Evolutionary conservation across 2,888 invertebrate genomes (phyloP).

Genomic region (Prenolepis imparis): DNA sequence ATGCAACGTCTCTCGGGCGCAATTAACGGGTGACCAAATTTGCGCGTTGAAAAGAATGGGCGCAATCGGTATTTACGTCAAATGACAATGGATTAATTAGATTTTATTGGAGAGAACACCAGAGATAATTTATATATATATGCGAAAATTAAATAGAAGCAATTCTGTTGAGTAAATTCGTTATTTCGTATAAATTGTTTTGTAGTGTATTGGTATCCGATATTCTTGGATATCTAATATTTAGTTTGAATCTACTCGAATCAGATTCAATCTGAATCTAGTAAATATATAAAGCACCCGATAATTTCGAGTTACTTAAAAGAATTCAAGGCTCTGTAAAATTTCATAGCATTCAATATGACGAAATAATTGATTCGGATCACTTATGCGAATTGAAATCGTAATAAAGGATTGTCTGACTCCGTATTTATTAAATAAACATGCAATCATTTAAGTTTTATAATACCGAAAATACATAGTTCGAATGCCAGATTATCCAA

Average conservation of each 20-base stretch:
- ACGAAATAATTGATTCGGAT: neutral
- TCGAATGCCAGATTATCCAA: neutral
- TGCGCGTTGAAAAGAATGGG: slow-evolving; percentile 5
- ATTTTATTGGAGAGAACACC: neutral
- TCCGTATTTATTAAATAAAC: neutral
- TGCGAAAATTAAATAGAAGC: neutral
- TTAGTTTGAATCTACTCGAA: neutral
- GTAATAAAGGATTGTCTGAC: neutral
- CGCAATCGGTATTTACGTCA: neutral
- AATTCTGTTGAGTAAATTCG: neutral
- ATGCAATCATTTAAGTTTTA: neutral
- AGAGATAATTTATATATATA: slow-evolving; percentile 21
- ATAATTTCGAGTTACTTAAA: neutral
- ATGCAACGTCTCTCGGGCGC: neutral
- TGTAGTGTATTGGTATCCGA: neutral
- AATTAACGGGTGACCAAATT: slow-evolving; percentile 27
- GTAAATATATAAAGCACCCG: neutral
- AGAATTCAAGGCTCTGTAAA: neutral
- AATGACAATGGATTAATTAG: slow-evolving; percentile 20
- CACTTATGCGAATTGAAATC: neutral
- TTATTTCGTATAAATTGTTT: neutral
- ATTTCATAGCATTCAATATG: neutral
- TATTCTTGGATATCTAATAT: neutral
- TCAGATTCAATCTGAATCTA: slow-evolving; percentile 11
- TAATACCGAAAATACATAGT: neutral